phyloP scores from a whole-genome alignment of 2,113 vertebrate genomes.

The Chionodraco myersi region DNA sequence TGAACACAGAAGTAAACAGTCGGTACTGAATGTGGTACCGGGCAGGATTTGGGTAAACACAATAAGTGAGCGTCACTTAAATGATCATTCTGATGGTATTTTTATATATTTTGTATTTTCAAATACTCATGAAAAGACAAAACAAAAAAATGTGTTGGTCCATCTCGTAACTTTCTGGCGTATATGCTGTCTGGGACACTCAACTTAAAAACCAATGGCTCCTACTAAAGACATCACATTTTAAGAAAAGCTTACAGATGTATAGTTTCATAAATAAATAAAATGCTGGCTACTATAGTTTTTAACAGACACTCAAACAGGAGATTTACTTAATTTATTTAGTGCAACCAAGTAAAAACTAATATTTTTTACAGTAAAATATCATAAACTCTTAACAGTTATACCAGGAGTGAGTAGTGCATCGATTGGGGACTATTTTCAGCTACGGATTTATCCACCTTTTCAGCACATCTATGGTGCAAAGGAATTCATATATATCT shows the following conservation, averaged over 20 bases:
- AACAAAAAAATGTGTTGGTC: neutral
- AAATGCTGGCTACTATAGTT: neutral
- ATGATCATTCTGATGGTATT: neutral
- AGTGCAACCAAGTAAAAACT: no score
- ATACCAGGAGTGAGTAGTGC: neutral
- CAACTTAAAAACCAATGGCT: neutral
- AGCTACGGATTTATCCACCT: neutral
- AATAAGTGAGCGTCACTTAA: neutral
- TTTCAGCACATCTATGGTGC: neutral
- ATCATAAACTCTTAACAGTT: no score
- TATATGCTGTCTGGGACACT: neutral
- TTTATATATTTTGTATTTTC: conserved; percentile 21
- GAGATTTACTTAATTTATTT: no score
- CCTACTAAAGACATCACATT: neutral
- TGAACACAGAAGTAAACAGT: neutral
- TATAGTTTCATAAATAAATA: neutral
- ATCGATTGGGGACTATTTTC: neutral
- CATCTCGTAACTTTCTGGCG: neutral
- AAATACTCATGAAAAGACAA: neutral
- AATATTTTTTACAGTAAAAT: no score
- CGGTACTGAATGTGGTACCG: neutral
- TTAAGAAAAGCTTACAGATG: neutral
- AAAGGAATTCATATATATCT: no score
- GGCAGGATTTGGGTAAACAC: neutral
- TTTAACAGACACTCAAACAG: no score